phyloP scores from a whole-genome alignment of 1,140 invertebrate genomes.

The Leptoteleia sp. region DNA sequence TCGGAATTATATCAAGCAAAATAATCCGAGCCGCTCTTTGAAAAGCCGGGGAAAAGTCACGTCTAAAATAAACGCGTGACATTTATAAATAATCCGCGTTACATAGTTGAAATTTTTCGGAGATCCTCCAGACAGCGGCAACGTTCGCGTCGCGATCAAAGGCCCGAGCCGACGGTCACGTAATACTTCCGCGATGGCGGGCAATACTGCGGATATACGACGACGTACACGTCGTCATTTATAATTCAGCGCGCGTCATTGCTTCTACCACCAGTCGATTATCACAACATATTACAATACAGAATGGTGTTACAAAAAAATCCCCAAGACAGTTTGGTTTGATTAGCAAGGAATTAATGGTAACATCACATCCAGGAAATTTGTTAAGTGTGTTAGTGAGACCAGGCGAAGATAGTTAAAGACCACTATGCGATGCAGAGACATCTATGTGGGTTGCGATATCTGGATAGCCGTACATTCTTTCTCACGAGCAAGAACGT shows the following conservation, averaged over 20 bases:
- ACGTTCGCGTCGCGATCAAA: constrained; percentile 11
- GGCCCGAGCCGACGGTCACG: background rate
- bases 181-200: constrained; percentile 6
- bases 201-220: constrained; percentile 1
- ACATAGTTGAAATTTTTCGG: constrained; percentile 31
- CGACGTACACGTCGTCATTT: background rate
- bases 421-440: constrained; percentile 25
- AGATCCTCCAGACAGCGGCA: constrained; percentile 17
- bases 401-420: constrained; percentile 30
- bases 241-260: background rate
- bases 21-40: constrained; percentile 1
- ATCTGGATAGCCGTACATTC: constrained; percentile 35
- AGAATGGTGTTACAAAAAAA: constrained; percentile 13
- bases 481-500: constrained; percentile 36
- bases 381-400: constrained; percentile 48
- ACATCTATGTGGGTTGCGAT: constrained; percentile 37
- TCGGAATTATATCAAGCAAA: background rate
- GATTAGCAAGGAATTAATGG: constrained; percentile 46
- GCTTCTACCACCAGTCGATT: constrained; percentile 46
- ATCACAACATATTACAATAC: constrained; percentile 14
- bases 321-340: constrained; percentile 22
- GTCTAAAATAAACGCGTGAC: constrained; percentile 6
- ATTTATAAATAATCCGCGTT: constrained; percentile 35
- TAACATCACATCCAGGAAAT: constrained; percentile 38
- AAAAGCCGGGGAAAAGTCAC: constrained; percentile 14